phyloP scores from a whole-genome alignment of 1,140 invertebrate genomes.

The Oryctes rhinoceros region DNA sequence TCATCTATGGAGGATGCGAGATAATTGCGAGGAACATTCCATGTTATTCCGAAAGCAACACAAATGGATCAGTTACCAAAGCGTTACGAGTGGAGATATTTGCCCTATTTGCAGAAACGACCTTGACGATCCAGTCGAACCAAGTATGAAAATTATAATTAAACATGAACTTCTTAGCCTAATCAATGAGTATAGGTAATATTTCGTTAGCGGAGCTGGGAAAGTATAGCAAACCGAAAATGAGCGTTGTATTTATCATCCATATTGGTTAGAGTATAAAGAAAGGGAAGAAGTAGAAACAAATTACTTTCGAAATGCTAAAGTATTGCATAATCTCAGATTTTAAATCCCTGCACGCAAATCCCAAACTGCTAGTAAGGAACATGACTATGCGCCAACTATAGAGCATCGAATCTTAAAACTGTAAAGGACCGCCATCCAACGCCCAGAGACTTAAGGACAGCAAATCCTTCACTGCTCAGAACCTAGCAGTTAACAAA shows the following conservation, averaged over 20 bases:
- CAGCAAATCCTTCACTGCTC: slow-evolving; percentile 13
- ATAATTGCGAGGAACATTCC: slow-evolving; percentile 3
- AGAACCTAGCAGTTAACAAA: neutral
- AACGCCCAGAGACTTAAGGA: slow-evolving; percentile 6
- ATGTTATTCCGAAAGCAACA: too few species aligned
- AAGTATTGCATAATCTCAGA: slow-evolving; percentile 10
- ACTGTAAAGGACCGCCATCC: slow-evolving; percentile 31
- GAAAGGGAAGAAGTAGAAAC: slow-evolving; percentile 2
- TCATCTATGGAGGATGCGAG: neutral
- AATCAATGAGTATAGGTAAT: slow-evolving; percentile 4
- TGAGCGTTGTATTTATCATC: slow-evolving; percentile 3
- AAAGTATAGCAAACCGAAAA: neutral
- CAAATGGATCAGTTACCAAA: neutral
- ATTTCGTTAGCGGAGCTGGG: slow-evolving; percentile 10
- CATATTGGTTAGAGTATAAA: slow-evolving; percentile 5
- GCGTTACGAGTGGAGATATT: neutral
- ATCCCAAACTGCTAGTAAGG: slow-evolving; percentile 22
- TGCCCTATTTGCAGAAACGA: neutral
- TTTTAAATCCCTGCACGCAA: slow-evolving; percentile 5
- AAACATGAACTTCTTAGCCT: slow-evolving; percentile 41
- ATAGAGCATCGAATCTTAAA: slow-evolving; percentile 4
- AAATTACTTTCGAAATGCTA: slow-evolving; percentile 10
- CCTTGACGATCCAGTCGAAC: neutral
- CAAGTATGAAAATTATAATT: neutral
- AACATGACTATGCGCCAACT: slow-evolving; percentile 29